Base-by-base conservation (phyloP, 2,797 vertebrate species). In the Eulemur mongoz region DNA sequence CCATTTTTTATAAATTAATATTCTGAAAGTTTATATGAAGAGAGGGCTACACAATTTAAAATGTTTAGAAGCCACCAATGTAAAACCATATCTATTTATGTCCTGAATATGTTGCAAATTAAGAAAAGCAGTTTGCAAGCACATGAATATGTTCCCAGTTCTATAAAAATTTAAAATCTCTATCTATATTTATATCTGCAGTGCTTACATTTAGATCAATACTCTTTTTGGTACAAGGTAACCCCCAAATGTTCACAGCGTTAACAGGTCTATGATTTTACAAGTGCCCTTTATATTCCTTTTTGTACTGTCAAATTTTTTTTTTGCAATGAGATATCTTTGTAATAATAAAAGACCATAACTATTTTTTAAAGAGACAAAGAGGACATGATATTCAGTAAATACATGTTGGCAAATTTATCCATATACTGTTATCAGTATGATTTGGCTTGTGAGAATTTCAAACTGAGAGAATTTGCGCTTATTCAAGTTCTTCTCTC, bases 261-360 rank as follows among this genome's bases (percentile, higher is more conserved):
- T 59, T 92, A 89, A 70, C 32, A 92, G 30, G 25, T 7, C n/a
- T 92, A 59, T 10, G 78, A 5, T 79, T 95, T 87, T 89, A 85
- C 0, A 91, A 72, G 22, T 45, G 1, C 43, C 13, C 43, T 87
- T 89, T 73, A 69, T 84, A n/a, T 22, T 43, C 3, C 20, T 70
- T 63, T 85, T 87, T 72, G 61, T 52, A 72, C 11, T 86, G 30
- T 59, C 59, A 91, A n/a, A 18, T 14, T 27, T 67, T 80, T 50
- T 50, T 76, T 82, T 90, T 40, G 43, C 59, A 93, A 48, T 69
- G 38, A 50, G 35, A 30, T 75, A n/a, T 38, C 43, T 88, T 89
- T 93, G 32, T 91, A 79, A 91, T 57, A 91, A 61, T 52, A 78
- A 72, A 95, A 94, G 22, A 54, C 57, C 81, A 50, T 23, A 84